phyloP scores from a whole-genome alignment of 2,797 vertebrate genomes.

The Heterohyrax brucei region DNA sequence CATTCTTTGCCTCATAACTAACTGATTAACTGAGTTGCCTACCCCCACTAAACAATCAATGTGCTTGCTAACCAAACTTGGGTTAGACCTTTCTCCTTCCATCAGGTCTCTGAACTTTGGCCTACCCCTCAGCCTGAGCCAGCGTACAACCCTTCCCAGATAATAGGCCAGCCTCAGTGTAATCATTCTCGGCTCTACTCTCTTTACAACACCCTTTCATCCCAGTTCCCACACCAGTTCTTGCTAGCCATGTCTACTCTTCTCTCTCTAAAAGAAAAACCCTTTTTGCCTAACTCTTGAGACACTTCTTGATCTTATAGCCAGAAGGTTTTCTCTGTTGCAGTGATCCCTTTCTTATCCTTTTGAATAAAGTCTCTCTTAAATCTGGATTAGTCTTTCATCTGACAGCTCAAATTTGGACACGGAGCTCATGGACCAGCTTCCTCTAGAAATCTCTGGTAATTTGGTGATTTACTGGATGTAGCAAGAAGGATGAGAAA shows the following conservation, averaged over 20 bases:
- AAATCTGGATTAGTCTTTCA: neutral
- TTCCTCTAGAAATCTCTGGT: constrained; percentile 30
- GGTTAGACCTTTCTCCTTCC: neutral
- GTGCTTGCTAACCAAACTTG: neutral
- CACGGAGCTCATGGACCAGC: neutral
- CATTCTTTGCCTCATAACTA: neutral
- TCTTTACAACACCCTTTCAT: neutral
- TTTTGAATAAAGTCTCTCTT: neutral
- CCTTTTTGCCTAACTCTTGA: neutral
- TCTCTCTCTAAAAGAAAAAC: neutral
- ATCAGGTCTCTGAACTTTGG: neutral
- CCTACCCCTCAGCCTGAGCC: neutral
- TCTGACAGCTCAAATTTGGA: neutral
- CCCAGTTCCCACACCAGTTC: neutral
- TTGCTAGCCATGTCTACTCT: neutral
- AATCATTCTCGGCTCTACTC: neutral
- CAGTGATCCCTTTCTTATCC: neutral
- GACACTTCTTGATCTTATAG: neutral
- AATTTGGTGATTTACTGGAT: neutral
- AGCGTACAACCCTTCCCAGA: neutral
- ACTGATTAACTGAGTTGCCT: neutral
- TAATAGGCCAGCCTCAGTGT: neutral
- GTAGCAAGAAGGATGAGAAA: neutral
- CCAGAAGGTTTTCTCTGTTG: neutral
- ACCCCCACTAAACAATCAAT: neutral